These are phyloP conservation scores for Fulica atra DNA, from an alignment of 2,113 vertebrate genomes.

Conservation along the genomic window DNA sequence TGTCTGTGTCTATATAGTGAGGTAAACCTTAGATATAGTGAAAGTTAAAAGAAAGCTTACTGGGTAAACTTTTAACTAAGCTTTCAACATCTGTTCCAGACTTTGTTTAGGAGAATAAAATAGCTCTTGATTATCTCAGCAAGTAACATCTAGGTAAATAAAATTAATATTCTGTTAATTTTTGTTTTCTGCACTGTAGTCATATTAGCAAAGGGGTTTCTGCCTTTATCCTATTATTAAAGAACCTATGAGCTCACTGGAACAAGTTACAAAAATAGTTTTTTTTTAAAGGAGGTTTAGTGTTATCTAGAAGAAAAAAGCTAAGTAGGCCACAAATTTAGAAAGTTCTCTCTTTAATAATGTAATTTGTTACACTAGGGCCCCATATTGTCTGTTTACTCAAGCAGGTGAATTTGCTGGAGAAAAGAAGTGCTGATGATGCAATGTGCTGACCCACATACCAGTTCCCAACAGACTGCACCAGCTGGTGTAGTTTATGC, in stretches of 20 bases:
- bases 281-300: not conserved
- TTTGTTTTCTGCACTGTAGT: not conserved
- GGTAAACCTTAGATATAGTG: not conserved
- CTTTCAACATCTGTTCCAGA: not conserved
- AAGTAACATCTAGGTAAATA: not conserved
- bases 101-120: not conserved
- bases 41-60: not conserved
- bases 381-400: constrained; percentile 71
- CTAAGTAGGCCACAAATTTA: constrained; percentile 50
- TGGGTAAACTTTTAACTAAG: not conserved
- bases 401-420: constrained; percentile 75
- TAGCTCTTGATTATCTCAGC: not conserved
- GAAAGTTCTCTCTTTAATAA: constrained; percentile 72
- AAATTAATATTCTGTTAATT: not conserved
- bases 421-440: constrained; percentile 83
- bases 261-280: not conserved
- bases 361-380: constrained; percentile 64
- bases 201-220: not conserved
- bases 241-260: not conserved
- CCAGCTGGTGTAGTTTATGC: constrained; percentile 73
- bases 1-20: not conserved
- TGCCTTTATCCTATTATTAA: not conserved
- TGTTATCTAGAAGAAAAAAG: not conserved
- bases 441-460: constrained; percentile 88
- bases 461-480: constrained; percentile 78